phyloP scores from a whole-genome alignment of 2,113 vertebrate species.

The Sylvilagus bachmani region DNA sequence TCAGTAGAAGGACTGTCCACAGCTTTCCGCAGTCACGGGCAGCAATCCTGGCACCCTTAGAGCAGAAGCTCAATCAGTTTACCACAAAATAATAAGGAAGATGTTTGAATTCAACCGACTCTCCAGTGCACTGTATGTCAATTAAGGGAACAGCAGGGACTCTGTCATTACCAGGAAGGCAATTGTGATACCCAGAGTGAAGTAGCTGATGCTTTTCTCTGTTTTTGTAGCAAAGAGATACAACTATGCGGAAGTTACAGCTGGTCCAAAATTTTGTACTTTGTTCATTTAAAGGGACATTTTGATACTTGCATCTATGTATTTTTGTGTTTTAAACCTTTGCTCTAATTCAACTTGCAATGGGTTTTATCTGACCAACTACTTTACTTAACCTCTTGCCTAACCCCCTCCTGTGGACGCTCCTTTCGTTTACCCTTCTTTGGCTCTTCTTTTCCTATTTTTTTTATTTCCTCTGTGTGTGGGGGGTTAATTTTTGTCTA shows the following conservation, averaged over 20 bases:
- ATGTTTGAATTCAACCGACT: conserved; percentile 67
- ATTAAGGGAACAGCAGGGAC: neutral
- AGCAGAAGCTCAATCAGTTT: conserved; percentile 74
- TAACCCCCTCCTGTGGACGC: fast-evolving
- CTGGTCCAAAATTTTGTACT: conserved; percentile 36
- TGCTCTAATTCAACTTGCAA: neutral
- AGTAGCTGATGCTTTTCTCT: conserved; percentile 80
- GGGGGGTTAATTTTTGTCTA: neutral
- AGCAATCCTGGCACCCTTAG: conserved; percentile 72
- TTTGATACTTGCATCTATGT: neutral
- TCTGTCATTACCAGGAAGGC: conserved; percentile 74
- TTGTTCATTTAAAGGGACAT: neutral
- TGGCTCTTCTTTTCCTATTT: neutral
- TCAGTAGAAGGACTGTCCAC: neutral
- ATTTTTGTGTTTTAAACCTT: neutral
- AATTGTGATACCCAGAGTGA: conserved; percentile 69
- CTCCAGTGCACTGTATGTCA: conserved; percentile 62
- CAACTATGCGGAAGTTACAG: conserved; percentile 71
- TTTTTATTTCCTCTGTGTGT: neutral
- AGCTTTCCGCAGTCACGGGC: neutral
- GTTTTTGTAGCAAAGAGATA: conserved; percentile 73
- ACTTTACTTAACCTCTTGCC: neutral
- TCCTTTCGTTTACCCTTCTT: neutral
- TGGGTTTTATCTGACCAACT: neutral
- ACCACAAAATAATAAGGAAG: conserved; percentile 55